These are phyloP conservation scores for Microctonus hyperodae DNA, from an alignment of 2,888 invertebrate genomes.

Conservation along the genomic window DNA sequence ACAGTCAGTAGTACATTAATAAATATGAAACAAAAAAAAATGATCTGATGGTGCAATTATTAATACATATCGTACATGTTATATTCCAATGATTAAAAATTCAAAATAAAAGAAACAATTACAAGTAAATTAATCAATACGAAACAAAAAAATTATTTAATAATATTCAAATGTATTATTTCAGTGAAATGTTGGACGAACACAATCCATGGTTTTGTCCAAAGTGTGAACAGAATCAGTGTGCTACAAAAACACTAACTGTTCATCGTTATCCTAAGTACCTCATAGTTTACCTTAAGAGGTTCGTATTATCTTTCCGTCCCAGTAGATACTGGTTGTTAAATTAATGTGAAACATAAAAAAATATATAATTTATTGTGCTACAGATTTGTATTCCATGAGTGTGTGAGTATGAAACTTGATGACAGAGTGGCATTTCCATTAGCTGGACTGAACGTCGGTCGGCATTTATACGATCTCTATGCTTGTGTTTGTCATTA, in stretches of 20 bases:
- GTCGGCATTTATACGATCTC: conserved; percentile 67
- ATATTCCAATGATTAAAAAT: too few relatives aligned
- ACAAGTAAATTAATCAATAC: background rate
- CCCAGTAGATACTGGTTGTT: too few relatives aligned
- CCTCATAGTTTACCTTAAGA: conserved; percentile 71
- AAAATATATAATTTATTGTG: too few relatives aligned
- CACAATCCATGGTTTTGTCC: conserved; percentile 74
- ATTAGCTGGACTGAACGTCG: conserved; percentile 66
- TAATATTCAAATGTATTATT: conserved; percentile 34
- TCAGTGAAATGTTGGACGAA: conserved; percentile 70
- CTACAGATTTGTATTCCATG: conserved; percentile 70
- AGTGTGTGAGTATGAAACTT: conserved; percentile 69
- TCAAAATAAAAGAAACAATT: background rate
- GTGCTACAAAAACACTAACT: conserved; percentile 71
- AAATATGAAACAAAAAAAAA: background rate
- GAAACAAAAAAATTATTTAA: background rate
- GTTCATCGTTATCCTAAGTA: conserved; percentile 72
- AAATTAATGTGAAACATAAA: too few relatives aligned
- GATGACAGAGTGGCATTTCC: conserved; percentile 71
- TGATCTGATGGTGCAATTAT: too few relatives aligned
- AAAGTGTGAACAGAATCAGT: conserved; percentile 68
- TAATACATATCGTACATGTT: too few relatives aligned
- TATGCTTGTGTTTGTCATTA: conserved; percentile 72
- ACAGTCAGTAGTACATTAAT: background rate
- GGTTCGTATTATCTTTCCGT: conserved; percentile 54